Base-by-base conservation (phyloP, 2,888 invertebrate species). In the Cryptophagus acutangulus region DNA sequence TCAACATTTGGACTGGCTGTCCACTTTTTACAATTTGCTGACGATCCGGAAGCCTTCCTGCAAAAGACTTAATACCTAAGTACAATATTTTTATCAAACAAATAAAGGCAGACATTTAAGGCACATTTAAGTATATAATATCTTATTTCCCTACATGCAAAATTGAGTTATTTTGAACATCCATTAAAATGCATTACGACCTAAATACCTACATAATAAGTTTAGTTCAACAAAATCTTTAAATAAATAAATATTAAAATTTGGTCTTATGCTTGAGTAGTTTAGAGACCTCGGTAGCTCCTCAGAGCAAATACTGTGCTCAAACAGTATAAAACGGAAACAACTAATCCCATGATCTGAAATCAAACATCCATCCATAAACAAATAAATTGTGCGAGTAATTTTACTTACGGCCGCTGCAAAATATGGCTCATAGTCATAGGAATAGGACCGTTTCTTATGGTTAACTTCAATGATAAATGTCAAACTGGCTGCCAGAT, bases 241-340 rank as follows among this genome's bases (percentile, higher is more conserved):
- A 12, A 15, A 31, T 24, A 30, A 12, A 30, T 12, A 30, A 12
- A 30, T 8, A 30, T 30, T 9, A 13, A n/a, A n/a, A n/a, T n/a
- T n/a, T n/a, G n/a, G n/a, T n/a, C n/a, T n/a, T n/a, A n/a, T n/a
- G n/a, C n/a, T n/a, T n/a, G n/a, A n/a, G n/a, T n/a, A n/a, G n/a
- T 26, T 78, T 77, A 84, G 51, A 86, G 74, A 48, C 84, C 84
- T 60, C 82, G 79, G 72, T 88, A 89, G 15, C 80, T 77, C 49
- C 84, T 81, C 58, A 82, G 78, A 18, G 88, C 88, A 54, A 87
- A 74, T 55, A 87, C 76, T 17, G 87, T 79, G 62, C 88, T 89
- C 34, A 87, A 56, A 30, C 87, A 71, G 64, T 90, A 90, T 1
- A 89, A 69, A 1, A 71, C 77, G 2, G 84, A 70, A 62, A 87